phyloP scores from a whole-genome alignment of 2,888 invertebrate species.

The Caenorhabditis macrosperma region DNA sequence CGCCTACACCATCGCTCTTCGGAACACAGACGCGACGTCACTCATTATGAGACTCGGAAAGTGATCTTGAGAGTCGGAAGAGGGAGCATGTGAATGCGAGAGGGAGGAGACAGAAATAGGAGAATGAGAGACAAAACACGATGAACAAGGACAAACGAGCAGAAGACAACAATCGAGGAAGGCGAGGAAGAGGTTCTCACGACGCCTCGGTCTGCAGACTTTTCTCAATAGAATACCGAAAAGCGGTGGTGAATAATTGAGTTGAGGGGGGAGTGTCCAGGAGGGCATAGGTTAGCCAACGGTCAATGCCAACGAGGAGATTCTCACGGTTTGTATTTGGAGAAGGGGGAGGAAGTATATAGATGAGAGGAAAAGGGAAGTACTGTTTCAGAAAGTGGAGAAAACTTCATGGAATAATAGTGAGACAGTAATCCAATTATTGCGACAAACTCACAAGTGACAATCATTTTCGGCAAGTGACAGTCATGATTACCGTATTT shows the following conservation, averaged over 20 bases:
- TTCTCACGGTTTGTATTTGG: background rate
- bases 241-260: conserved; percentile 1
- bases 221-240: conserved; percentile 6
- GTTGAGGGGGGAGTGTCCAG: background rate
- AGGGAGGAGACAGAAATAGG: too few relatives aligned
- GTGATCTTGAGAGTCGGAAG: background rate
- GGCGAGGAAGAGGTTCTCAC: background rate
- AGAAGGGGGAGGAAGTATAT: too few relatives aligned
- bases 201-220: conserved; percentile 4
- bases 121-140: background rate
- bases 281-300: background rate
- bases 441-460: too few relatives aligned
- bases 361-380: too few relatives aligned
- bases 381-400: too few relatives aligned
- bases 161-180: background rate
- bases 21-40: too few relatives aligned
- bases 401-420: too few relatives aligned
- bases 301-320: background rate
- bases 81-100: background rate
- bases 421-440: too few relatives aligned
- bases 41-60: background rate
- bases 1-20: background rate
- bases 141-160: background rate
- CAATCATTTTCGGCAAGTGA: too few relatives aligned
- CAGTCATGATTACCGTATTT: too few relatives aligned